phyloP scores from a whole-genome alignment of 2,113 vertebrate species.

The Callospermophilus lateralis region DNA sequence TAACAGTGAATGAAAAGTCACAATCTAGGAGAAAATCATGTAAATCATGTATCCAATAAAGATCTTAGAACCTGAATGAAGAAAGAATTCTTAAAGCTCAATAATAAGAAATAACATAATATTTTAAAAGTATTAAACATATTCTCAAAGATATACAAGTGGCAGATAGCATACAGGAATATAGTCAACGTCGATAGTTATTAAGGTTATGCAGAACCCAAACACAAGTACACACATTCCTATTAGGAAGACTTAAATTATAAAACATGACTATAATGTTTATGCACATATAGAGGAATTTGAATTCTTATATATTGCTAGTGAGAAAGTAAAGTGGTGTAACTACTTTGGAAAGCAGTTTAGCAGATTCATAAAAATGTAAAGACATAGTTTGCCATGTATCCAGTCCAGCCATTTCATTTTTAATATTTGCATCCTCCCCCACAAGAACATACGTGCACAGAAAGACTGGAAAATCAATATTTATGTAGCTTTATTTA shows the following conservation, averaged over 20 bases:
- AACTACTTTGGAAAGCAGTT: neutral
- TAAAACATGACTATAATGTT: neutral
- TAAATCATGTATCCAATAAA: too few species aligned
- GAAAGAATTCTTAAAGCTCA: too few species aligned
- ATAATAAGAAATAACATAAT: neutral
- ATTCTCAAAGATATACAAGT: too few species aligned
- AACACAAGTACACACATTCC: neutral
- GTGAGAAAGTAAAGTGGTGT: neutral
- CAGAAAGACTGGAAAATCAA: neutral
- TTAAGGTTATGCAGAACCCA: neutral
- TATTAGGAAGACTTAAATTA: neutral
- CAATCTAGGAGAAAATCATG: neutral
- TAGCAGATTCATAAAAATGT: neutral
- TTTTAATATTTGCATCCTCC: neutral
- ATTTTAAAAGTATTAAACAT: neutral
- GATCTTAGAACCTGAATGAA: too few species aligned
- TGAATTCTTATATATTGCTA: neutral
- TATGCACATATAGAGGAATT: neutral
- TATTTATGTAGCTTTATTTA: neutral
- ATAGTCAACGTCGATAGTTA: neutral
- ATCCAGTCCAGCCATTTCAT: neutral
- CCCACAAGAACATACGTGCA: too few species aligned
- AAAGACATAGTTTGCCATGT: neutral
- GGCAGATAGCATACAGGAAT: neutral
- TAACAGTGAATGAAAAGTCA: neutral